Conservation (phyloP, 2,888 invertebrate genomes). For the Amorpha juglandis region DNA sequence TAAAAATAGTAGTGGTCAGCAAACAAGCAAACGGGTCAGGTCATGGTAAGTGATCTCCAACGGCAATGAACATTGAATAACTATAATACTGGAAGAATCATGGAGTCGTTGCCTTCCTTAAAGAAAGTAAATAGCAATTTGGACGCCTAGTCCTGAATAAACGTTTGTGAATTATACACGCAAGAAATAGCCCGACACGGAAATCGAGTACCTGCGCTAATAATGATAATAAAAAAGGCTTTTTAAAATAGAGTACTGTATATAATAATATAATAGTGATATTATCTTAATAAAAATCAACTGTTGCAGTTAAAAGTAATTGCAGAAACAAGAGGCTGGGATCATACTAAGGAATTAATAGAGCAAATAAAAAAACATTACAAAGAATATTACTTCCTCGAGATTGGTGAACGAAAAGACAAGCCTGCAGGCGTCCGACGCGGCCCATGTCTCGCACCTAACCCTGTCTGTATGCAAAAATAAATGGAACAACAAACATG, state of each 20-base stretch:
- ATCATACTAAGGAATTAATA: conserved; percentile 86
- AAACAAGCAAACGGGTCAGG: too few relatives aligned
- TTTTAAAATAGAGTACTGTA: too few relatives aligned
- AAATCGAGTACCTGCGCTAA: background rate
- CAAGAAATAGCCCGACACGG: too few relatives aligned
- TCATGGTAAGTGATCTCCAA: too few relatives aligned
- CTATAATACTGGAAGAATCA: too few relatives aligned
- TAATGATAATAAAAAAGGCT: too few relatives aligned
- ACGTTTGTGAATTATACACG: too few relatives aligned
- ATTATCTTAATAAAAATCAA: background rate
- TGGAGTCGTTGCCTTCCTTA: too few relatives aligned
- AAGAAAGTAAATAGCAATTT: too few relatives aligned
- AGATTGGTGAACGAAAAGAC: conserved; percentile 52
- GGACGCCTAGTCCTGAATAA: conserved; percentile 7
- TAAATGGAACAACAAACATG: conserved; percentile 38
- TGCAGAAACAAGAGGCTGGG: conserved; percentile 93
- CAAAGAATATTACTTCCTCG: conserved; percentile 82
- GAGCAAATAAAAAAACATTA: conserved; percentile 84
- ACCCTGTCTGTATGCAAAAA: conserved; percentile 77
- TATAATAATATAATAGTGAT: too few relatives aligned
- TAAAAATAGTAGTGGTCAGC: background rate
- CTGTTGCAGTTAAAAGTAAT: conserved; percentile 90
- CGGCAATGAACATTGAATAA: too few relatives aligned
- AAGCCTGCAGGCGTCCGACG: conserved; percentile 54
- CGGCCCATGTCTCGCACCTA: conserved; percentile 74